A percentile compares a stretch with the other conserved stretches of the same genome.
Conservation (phyloP, 1,140 invertebrate genomes). For the Cardiocondyla obscurior region DNA sequence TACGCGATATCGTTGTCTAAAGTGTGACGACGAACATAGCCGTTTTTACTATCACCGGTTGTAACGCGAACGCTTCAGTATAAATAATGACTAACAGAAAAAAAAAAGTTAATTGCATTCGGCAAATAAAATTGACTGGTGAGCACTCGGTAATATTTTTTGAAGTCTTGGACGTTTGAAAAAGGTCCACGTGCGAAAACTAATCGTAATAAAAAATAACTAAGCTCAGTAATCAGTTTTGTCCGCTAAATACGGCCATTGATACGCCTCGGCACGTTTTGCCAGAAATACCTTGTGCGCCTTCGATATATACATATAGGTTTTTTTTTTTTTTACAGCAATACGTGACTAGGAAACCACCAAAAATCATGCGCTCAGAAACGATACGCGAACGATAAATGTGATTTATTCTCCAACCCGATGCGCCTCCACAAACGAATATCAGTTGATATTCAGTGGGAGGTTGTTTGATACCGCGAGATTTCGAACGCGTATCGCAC, state of each 20-base stretch:
- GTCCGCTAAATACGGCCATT: no score
- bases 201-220: no score
- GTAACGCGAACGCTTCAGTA: background rate
- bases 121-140: no score
- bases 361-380: background rate
- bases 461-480: slow-evolving; percentile 20
- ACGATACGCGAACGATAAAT: slow-evolving; percentile 2
- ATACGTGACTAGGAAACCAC: background rate
- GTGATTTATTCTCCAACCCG: slow-evolving; percentile 4
- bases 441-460: slow-evolving; percentile 24
- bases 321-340: background rate
- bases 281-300: background rate
- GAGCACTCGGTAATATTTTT: no score
- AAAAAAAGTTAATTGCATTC: no score
- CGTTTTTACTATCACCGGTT: background rate
- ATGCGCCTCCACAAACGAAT: slow-evolving; percentile 9
- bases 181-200: no score
- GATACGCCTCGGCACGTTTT: background rate
- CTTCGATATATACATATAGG: no score
- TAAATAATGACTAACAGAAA: no score
- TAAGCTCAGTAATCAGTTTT: no score
- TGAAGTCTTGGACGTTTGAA: no score
- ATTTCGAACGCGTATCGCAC: background rate
- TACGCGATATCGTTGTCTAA: background rate
- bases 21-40: background rate